Percentiles rank a stretch among this genome's conserved stretches.
phyloP scores from a whole-genome alignment of 2,113 vertebrate species.

The Mormyrus iriodes region DNA sequence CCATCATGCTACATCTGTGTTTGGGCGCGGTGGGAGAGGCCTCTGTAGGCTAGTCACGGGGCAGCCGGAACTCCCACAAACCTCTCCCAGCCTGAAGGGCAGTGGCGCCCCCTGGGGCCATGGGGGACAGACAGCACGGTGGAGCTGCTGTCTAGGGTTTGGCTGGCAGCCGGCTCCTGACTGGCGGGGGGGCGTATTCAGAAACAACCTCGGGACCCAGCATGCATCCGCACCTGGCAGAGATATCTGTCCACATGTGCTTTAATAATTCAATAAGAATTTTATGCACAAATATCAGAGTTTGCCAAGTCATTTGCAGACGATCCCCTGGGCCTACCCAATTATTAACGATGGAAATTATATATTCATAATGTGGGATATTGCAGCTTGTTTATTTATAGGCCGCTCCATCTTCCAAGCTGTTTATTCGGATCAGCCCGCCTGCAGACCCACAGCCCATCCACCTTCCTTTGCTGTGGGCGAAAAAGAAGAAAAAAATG shows the following conservation, averaged over 20 bases:
- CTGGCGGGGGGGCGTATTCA: background rate
- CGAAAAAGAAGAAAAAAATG: conserved; percentile 34
- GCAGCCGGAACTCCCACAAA: background rate
- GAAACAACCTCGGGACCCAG: background rate
- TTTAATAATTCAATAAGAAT: conserved; percentile 69
- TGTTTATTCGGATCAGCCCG: conserved; percentile 75
- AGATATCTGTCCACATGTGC: conserved; percentile 40
- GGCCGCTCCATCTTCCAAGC: conserved; percentile 72
- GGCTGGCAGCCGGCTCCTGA: background rate
- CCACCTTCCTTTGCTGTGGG: conserved; percentile 67
- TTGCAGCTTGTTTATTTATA: conserved; percentile 96
- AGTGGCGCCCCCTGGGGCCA: background rate
- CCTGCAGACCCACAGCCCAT: conserved; percentile 76
- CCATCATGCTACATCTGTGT: background rate
- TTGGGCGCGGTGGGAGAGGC: background rate
- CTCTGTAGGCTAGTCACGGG: background rate
- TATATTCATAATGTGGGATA: conserved; percentile 90
- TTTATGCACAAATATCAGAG: conserved; percentile 66
- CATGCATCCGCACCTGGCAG: conserved; percentile 34
- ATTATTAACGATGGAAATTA: conserved; percentile 89
- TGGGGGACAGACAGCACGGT: background rate
- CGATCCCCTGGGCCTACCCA: conserved; percentile 72
- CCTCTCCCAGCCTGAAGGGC: background rate
- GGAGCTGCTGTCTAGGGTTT: background rate
- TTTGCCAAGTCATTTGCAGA: conserved; percentile 71